A percentile compares a stretch with the other conserved stretches of the same genome.
phyloP scores from a whole-genome alignment of 92 coral and sea anemone genomes.

The Plumapathes pennacea region DNA sequence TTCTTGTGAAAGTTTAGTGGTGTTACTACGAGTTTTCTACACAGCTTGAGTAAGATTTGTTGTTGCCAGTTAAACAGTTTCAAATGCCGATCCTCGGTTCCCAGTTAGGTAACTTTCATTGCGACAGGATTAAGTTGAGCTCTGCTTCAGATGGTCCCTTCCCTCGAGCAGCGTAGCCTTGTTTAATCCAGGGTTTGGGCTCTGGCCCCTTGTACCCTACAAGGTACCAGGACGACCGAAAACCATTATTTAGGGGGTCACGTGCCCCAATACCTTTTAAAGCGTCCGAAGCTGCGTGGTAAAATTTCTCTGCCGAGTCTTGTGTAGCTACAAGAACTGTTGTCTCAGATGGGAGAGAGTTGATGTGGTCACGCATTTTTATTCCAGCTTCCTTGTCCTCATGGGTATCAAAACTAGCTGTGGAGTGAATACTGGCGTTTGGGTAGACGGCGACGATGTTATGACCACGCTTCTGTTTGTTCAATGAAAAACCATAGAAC shows the following conservation, averaged over 20 bases:
- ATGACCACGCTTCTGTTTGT: constrained; percentile 6
- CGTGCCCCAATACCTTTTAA: constrained; percentile 1
- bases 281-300: not conserved
- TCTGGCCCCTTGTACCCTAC: constrained; percentile 5
- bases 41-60: too few relatives aligned
- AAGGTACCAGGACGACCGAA: constrained; percentile 2
- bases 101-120: too few relatives aligned
- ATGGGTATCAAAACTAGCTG: not conserved
- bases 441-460: constrained; percentile 4
- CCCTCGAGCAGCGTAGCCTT: not conserved
- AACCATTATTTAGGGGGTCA: not conserved
- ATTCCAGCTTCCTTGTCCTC: not conserved
- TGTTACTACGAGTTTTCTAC: too few relatives aligned
- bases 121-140: too few relatives aligned
- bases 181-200: constrained; percentile 5
- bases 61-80: too few relatives aligned
- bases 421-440: constrained; percentile 6
- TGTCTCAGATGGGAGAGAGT: not conserved
- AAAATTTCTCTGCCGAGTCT: not conserved
- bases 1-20: too few relatives aligned
- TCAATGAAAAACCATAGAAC: too few relatives aligned
- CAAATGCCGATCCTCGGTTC: too few relatives aligned
- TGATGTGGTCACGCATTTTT: not conserved
- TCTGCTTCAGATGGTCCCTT: too few relatives aligned
- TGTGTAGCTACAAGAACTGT: not conserved